Conservation (phyloP, 2,113 vertebrate species). For the Gadus chalcogrammus region DNA sequence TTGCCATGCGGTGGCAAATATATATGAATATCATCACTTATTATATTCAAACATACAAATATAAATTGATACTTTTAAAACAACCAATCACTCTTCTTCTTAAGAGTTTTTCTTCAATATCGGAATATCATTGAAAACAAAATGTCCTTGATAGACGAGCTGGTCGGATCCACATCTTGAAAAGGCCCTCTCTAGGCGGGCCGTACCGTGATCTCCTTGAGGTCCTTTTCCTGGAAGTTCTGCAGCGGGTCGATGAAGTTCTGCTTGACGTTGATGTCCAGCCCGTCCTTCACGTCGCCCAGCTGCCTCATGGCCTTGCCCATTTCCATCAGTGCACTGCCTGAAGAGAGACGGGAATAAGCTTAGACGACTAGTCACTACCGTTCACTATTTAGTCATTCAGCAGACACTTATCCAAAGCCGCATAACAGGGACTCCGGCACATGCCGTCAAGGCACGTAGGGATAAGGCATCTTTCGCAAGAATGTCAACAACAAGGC, state of each 20-base stretch:
- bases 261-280: slow-evolving; percentile 92
- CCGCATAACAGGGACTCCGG: no score
- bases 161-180: not conserved
- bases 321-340: slow-evolving; percentile 80
- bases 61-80: no score
- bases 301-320: slow-evolving; percentile 92
- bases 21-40: no score
- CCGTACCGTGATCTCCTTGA: slow-evolving; percentile 88
- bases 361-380: no score
- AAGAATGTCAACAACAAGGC: no score
- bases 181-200: not conserved
- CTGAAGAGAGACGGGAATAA: slow-evolving; percentile 52
- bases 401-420: no score
- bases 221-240: slow-evolving; percentile 89
- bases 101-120: not conserved
- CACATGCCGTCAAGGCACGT: no score
- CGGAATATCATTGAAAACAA: not conserved
- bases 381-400: not conserved
- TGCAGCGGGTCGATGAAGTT: slow-evolving; percentile 93
- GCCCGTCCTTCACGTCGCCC: slow-evolving; percentile 90
- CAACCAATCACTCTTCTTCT: no score
- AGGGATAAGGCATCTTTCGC: no score
- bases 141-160: not conserved
- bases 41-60: no score
- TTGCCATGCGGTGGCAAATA: no score